A percentile compares a stretch with the other conserved stretches of the same genome.
Evolutionary conservation across 37 sponge, comb jelly and placozoan species (phyloP).

Genomic region (Cliona cf. orientalis): DNA sequence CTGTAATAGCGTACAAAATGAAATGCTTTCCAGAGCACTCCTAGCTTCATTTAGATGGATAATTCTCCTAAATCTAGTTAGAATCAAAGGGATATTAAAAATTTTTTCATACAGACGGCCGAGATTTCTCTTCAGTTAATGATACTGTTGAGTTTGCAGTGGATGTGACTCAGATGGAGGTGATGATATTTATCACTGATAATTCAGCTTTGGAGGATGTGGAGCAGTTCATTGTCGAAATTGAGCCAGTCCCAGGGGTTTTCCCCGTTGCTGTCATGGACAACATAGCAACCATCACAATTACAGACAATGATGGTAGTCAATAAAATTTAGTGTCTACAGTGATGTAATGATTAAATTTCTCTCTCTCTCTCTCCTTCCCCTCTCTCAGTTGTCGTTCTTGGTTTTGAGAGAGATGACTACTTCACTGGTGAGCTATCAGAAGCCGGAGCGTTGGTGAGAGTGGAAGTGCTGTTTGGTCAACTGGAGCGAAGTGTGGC

Average conservation of each 20-base stretch:
- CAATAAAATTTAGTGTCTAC: background rate
- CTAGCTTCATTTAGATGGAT: no score
- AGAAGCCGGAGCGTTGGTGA: background rate
- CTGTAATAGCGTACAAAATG: no score
- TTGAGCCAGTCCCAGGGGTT: slow-evolving; percentile 1
- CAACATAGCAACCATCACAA: slow-evolving; percentile 1
- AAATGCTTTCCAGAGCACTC: no score
- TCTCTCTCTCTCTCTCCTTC: background rate
- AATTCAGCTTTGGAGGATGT: slow-evolving; percentile 12
- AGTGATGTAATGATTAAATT: background rate
- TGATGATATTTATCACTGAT: background rate
- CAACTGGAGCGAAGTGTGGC: background rate
- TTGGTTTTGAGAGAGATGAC: background rate
- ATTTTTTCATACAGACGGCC: background rate
- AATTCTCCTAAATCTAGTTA: no score
- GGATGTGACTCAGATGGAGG: slow-evolving; percentile 1
- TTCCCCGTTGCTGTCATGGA: slow-evolving; percentile 31
- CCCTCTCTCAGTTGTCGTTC: slow-evolving; percentile 3
- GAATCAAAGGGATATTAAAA: no score
- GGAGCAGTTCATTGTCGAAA: slow-evolving; percentile 12
- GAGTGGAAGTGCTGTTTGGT: background rate
- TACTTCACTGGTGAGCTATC: background rate
- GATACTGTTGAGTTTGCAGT: background rate
- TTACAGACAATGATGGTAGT: slow-evolving; percentile 43
- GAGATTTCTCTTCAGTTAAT: slow-evolving; percentile 4